A percentile compares a stretch with the other conserved stretches of the same genome.
Conservation (phyloP, 2,113 vertebrate species). For the Sphyrna mokarran region DNA sequence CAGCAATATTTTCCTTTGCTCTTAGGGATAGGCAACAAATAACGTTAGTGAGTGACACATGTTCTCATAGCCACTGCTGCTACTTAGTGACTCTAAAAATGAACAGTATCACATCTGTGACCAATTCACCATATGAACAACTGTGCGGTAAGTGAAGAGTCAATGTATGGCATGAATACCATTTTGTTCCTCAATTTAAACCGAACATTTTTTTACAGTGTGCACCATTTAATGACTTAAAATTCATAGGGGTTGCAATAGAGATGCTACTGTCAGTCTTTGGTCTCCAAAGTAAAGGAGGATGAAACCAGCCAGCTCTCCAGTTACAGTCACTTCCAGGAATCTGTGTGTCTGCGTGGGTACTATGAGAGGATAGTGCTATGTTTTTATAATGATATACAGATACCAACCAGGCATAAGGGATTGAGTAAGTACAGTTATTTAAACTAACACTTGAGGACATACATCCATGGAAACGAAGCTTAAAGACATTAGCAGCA, state of each 20-base stretch:
- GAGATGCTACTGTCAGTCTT: neutral
- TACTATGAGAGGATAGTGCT: neutral
- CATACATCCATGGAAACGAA: too few relatives aligned
- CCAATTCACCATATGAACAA: too few relatives aligned
- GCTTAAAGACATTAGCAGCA: too few relatives aligned
- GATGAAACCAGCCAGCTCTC: neutral
- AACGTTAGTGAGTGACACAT: neutral
- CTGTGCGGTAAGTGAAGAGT: neutral
- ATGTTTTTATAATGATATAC: too few relatives aligned
- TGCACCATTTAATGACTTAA: neutral
- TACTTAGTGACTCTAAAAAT: neutral
- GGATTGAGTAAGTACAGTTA: too few relatives aligned
- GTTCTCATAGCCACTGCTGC: too few relatives aligned
- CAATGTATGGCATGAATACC: neutral
- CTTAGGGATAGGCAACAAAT: neutral
- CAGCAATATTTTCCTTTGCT: neutral
- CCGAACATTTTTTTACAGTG: neutral
- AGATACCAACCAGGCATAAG: too few relatives aligned
- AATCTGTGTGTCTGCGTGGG: neutral
- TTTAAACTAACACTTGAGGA: too few relatives aligned
- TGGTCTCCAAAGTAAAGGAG: neutral
- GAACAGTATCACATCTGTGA: neutral
- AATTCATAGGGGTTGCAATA: neutral
- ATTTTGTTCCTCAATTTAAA: neutral
- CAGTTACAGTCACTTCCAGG: neutral